Evolutionary conservation across 2,888 invertebrate genomes (phyloP).

Genomic region (Apocheima hispidaria): DNA sequence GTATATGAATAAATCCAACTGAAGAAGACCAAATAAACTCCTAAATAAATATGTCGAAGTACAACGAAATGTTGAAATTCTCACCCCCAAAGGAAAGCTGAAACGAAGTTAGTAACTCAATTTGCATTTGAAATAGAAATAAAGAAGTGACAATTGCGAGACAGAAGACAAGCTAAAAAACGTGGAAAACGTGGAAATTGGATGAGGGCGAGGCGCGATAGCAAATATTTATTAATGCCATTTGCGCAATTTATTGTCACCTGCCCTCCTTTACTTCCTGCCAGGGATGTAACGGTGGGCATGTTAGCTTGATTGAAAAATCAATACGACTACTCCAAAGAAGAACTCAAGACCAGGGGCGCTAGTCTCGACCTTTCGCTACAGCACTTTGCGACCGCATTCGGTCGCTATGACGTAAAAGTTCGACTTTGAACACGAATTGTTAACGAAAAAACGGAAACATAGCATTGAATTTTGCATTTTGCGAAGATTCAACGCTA

Average conservation of each 20-base stretch:
- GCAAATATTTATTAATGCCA: constrained; percentile 53
- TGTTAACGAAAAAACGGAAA: too few species aligned
- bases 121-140: constrained; percentile 70
- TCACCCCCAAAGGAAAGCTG: constrained; percentile 57
- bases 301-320: constrained; percentile 34
- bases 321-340: constrained; percentile 18
- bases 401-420: too few species aligned
- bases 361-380: too few species aligned
- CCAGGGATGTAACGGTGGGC: constrained; percentile 16
- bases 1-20: constrained; percentile 1
- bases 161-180: constrained; percentile 41
- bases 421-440: too few species aligned
- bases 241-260: constrained; percentile 49
- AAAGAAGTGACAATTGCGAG: constrained; percentile 63
- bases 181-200: constrained; percentile 48
- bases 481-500: too few species aligned
- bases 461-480: too few species aligned
- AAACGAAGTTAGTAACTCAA: constrained; percentile 72
- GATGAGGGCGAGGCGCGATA: constrained; percentile 46
- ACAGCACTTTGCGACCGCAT: too few species aligned
- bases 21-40: constrained; percentile 1
- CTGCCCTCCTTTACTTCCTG: constrained; percentile 29
- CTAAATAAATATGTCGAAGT: constrained; percentile 22
- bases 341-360: too few species aligned
- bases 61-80: constrained; percentile 59